A percentile compares a stretch with the other conserved stretches of the same genome.
phyloP scores from a whole-genome alignment of 2,797 vertebrate species.

The Enteromius radiatus region DNA sequence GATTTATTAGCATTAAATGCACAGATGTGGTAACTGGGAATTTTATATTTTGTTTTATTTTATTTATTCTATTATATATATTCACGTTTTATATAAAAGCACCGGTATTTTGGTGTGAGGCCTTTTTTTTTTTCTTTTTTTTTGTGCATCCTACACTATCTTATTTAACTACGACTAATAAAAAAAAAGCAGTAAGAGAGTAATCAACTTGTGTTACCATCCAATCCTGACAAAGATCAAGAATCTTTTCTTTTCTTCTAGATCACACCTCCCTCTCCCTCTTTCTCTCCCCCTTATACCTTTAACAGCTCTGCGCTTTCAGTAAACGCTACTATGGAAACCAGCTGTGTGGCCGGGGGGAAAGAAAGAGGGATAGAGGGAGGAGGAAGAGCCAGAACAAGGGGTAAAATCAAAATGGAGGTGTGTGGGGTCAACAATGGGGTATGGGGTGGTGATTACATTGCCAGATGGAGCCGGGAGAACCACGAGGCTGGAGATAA shows the following conservation, averaged over 20 bases:
- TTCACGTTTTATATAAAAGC: neutral
- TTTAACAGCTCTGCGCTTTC: conserved; percentile 65
- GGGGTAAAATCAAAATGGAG: conserved; percentile 73
- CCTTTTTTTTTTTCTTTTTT: neutral
- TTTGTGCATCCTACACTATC: too few species aligned
- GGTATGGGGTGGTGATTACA: conserved; percentile 79
- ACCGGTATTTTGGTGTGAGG: too few species aligned
- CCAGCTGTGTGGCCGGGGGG: conserved; percentile 66
- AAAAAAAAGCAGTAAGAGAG: neutral
- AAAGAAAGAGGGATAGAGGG: conserved; percentile 49
- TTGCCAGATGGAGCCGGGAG: conserved; percentile 79
- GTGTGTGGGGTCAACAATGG: conserved; percentile 62
- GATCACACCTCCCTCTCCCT: conserved; percentile 11
- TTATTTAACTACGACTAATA: neutral
- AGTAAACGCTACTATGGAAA: conserved; percentile 75
- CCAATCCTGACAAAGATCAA: conserved; percentile 18
- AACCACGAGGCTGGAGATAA: conserved; percentile 79
- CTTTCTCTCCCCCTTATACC: conserved; percentile 56
- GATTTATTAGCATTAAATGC: neutral
- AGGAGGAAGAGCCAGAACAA: conserved; percentile 42
- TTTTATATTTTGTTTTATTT: neutral
- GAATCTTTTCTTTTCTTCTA: neutral
- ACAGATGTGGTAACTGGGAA: neutral
- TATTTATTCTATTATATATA: neutral
- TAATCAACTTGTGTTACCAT: neutral